phyloP scores from a whole-genome alignment of 2,888 invertebrate species.

The Hybos culiciformis region DNA sequence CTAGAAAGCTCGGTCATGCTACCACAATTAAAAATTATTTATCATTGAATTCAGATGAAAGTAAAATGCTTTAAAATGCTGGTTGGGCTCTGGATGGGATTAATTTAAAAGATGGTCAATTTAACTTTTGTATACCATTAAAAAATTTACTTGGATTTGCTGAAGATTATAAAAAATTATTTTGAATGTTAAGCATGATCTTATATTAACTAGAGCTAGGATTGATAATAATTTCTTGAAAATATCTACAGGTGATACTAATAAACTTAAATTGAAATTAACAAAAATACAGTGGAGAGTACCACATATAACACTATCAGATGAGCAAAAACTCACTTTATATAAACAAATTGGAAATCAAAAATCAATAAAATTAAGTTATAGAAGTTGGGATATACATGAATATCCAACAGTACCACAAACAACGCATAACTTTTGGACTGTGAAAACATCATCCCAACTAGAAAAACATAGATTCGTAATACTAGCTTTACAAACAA shows the following conservation, averaged over 20 bases:
- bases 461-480: slow-evolving; percentile 29
- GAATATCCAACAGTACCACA: slow-evolving; percentile 18
- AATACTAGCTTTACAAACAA: slow-evolving; percentile 28
- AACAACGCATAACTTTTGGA: slow-evolving; percentile 23
- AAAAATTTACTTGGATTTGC: slow-evolving; percentile 1
- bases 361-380: slow-evolving; percentile 7
- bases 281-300: slow-evolving; percentile 11
- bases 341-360: slow-evolving; percentile 8
- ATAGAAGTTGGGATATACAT: slow-evolving; percentile 12
- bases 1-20: slow-evolving; percentile 23
- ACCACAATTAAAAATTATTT: slow-evolving; percentile 24
- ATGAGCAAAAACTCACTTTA: slow-evolving; percentile 8
- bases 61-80: slow-evolving; percentile 14
- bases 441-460: slow-evolving; percentile 23
- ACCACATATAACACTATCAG: slow-evolving; percentile 6
- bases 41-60: slow-evolving; percentile 19
- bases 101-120: not conserved
- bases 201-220: slow-evolving; percentile 1
- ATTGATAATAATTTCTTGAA: slow-evolving; percentile 2
- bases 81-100: slow-evolving; percentile 15
- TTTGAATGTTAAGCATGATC: slow-evolving; percentile 3
- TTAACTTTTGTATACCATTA: not conserved
- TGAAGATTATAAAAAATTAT: slow-evolving; percentile 5
- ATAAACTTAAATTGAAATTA: slow-evolving; percentile 1
- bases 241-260: not conserved